Percentiles rank a stretch among this genome's conserved stretches.
Evolutionary conservation across 2,888 invertebrate genomes (phyloP).

Genomic region (Arctia plantaginis): DNA sequence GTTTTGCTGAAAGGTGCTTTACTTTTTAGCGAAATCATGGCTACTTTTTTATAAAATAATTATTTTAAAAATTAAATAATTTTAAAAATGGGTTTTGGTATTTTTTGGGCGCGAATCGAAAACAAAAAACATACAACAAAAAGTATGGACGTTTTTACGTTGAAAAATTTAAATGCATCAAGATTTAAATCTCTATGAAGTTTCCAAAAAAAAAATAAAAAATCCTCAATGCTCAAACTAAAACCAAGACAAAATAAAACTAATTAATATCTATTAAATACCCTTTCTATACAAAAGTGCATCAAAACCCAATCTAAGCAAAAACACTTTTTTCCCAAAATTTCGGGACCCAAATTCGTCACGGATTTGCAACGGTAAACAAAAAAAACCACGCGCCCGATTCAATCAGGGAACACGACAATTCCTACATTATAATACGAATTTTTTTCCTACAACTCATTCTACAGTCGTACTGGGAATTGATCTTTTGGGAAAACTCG

Average conservation of each 20-base stretch:
- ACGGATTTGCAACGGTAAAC: slow-evolving; percentile 14
- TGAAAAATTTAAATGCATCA: neutral
- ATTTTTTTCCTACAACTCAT: slow-evolving; percentile 12
- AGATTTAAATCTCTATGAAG: neutral
- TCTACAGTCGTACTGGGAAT: slow-evolving; percentile 9
- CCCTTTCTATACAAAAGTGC: slow-evolving; percentile 8
- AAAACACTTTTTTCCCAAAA: slow-evolving; percentile 7
- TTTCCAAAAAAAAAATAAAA: neutral
- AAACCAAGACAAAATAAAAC: neutral
- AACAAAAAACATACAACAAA: too few relatives aligned
- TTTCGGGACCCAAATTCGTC: slow-evolving; percentile 14
- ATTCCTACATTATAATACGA: slow-evolving; percentile 11
- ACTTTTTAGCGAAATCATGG: too few relatives aligned
- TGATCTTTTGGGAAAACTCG: slow-evolving; percentile 3
- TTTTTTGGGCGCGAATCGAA: too few relatives aligned
- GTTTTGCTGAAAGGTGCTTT: too few relatives aligned
- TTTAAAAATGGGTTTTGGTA: too few relatives aligned
- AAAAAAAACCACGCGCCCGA: slow-evolving; percentile 18
- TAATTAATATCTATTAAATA: neutral
- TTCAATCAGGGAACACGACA: slow-evolving; percentile 20
- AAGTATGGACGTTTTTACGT: too few relatives aligned
- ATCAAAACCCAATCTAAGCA: slow-evolving; percentile 12
- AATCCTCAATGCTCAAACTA: neutral
- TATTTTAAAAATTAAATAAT: too few relatives aligned
- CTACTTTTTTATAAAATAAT: too few relatives aligned